Base-by-base conservation (phyloP, 2,797 vertebrate species). In the Poecilia velifera region DNA sequence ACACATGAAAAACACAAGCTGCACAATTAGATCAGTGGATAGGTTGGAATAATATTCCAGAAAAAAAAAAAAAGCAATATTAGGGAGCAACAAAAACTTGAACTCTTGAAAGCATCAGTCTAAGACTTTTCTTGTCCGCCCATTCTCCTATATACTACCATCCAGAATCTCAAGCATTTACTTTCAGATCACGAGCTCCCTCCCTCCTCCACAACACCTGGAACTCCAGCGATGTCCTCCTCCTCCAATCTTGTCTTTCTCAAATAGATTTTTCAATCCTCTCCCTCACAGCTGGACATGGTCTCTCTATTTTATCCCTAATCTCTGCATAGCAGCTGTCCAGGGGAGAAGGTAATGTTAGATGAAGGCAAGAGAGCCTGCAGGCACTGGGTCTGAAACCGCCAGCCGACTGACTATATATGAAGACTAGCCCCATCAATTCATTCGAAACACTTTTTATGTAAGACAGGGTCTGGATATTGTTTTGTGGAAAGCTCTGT, bases 191-290 rank as follows among this genome's bases (percentile, higher is more conserved):
- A 43, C 66, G 22, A 41, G 36, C 9, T 68, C 39, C 20, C 10
- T 70, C 39, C 22, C 66, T 70, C 22, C 66, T 12, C 66, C 39
- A 25, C 39, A 70, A 70, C 66, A 70, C 66, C 39, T 70, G 39
- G 66, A 70, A 70, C 39, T 70, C 39, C 39, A 70, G 39, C 10
- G 22, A 70, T 70, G 66, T 70, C 66, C 39, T 70, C 66, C 64
- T 68, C 64, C 39, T 43, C 22, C 66, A n/a, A 43, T 70, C 66
- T 70, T 70, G 66, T 70, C 66, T 70, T 70, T 70, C 39, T 70
- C 66, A 70, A 70, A 70, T 70, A 70, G 22, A 70, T 43, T 70
- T 70, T 70, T 43, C 66, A 70, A 43, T n/a, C 39, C 39, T 70
- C 36, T 70, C 39, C 39, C 39, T 70, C 66, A 70, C 39, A 43